Evolutionary conservation across 2,888 invertebrate species (phyloP).

Genomic region (Tribolium freemani): DNA sequence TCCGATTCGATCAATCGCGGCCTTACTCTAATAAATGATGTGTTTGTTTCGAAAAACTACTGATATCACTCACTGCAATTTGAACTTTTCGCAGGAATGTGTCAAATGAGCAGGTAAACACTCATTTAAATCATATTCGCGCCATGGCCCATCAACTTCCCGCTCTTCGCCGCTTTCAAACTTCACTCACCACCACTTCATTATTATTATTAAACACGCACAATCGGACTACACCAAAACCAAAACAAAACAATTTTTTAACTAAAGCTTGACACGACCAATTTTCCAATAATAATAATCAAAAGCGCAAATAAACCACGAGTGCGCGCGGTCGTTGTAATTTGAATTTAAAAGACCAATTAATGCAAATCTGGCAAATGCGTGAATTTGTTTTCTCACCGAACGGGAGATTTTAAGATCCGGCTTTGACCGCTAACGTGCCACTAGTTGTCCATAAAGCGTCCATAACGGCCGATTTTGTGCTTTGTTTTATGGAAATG

Average conservation of each 20-base stretch:
- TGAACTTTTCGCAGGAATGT: slow-evolving; percentile 48
- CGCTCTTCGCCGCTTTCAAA: slow-evolving; percentile 17
- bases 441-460: slow-evolving; percentile 1
- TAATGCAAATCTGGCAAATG: slow-evolving; percentile 15
- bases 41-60: slow-evolving; percentile 43
- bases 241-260: not conserved
- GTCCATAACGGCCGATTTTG: slow-evolving; percentile 10
- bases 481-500: slow-evolving; percentile 29
- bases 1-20: slow-evolving; percentile 1
- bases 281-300: not conserved
- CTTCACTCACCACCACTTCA: not conserved
- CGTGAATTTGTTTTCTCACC: not conserved
- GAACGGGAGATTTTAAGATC: not conserved
- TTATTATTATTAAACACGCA: not conserved
- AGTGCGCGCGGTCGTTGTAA: not conserved
- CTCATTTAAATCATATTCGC: slow-evolving; percentile 43
- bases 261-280: not conserved
- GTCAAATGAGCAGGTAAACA: slow-evolving; percentile 54
- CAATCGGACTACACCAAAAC: no score
- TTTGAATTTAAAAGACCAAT: slow-evolving; percentile 6
- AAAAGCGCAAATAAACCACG: not conserved
- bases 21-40: slow-evolving; percentile 38
- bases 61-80: slow-evolving; percentile 41
- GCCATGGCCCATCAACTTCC: slow-evolving; percentile 28
- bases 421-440: not conserved